Base-by-base conservation (phyloP, 1,140 invertebrate species). In the Drusus annulatus region DNA sequence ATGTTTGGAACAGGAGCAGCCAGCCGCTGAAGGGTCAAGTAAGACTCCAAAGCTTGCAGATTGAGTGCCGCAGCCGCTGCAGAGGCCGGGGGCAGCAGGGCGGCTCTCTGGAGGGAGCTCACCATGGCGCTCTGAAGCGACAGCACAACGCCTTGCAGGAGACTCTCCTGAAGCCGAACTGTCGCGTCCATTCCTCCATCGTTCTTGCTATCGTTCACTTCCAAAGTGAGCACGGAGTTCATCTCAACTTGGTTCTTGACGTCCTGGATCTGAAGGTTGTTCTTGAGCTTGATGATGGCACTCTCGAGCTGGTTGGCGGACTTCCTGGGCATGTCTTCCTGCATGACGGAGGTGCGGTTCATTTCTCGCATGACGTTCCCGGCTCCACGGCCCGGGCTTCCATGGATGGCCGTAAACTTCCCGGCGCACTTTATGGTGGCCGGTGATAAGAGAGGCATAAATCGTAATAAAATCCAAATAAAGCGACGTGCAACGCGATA, bases 11-110 rank as follows among this genome's bases (percentile, higher is more conserved):
- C 90, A 31, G 90, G 87, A 69, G 88, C 89, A 6, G 89, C 89
- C 23, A 96, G 89, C 78, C 94, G 91, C 87, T 96, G 95, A 50
- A 96, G 88, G 15, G 95, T 94, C 85, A 96, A 89, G 88, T 96
- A 96, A 28, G 94, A 95, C 88, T 96, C 94, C 50, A 96, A 86
- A 3, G 95, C 95, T 88, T 96, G 95, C 5, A 96, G 89, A 87
- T 95, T 95, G 4, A 96, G 88, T 0, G 95, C 95, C 5, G 94
- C 93, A 1, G 94, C 94, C 1, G 94, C 94, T 1, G 94, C 93
- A 1, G 94, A 95, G 81, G 94, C 94, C 0, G 94, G 93, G 0
- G 95, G 94, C 75, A 96, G 86, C 6, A 96, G 86, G 0, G 94
- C 94, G 0, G 94, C 94, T 84, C 94, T 93, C 84, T 94, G 94